Base-by-base conservation (phyloP, 2,113 vertebrate species). In the Eulacestoma nigropectus region DNA sequence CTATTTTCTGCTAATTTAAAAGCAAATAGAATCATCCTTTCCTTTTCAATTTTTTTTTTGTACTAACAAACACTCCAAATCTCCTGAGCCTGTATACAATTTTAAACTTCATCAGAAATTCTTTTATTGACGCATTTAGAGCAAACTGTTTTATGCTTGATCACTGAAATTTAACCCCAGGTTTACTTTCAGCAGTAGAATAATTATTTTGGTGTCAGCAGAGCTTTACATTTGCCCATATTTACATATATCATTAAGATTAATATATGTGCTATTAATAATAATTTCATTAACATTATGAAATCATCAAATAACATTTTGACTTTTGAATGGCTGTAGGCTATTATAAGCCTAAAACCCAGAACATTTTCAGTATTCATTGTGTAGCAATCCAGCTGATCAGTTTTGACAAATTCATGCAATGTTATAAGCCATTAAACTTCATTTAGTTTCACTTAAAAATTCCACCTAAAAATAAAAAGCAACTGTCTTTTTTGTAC, bases 221-320 rank as follows among this genome's bases (percentile, higher is more conserved):
- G 60, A 92, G 52, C 46, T 96, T 94, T 97, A 95, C 53, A 83
- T 95, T 93, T 95, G 75, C 49, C 39, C 82, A 78, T 86, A 95
- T 96, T 97, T 96, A 97, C 82, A 98, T 95, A 95, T 69, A 96
- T 78, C 96, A 97, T 97, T 97, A 97, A 96, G 92, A 97, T 97
- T 96, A 98, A 97, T 97, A 96, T 92, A 97, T 97, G 91, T 95
- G 85, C 93, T 97, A 97, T 96, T 97, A 97, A 96, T 96, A 94
- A 97, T 95, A 97, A 97, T 96, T 97, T 93, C 97, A 97, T 96
- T 97, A 97, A 97, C 89, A 96, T 95, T 97, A 90, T 95, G 95
- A 97, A 97, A 97, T 96, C 90, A 85, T 96, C 94, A 97, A 96
- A 90, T 91, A 97, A 95, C 80, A 97, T 98, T 98, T 97, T 96